A percentile compares a stretch with the other conserved stretches of the same genome.
phyloP scores from a whole-genome alignment of 2,113 vertebrate species.

The Dolichotis patagonum region DNA sequence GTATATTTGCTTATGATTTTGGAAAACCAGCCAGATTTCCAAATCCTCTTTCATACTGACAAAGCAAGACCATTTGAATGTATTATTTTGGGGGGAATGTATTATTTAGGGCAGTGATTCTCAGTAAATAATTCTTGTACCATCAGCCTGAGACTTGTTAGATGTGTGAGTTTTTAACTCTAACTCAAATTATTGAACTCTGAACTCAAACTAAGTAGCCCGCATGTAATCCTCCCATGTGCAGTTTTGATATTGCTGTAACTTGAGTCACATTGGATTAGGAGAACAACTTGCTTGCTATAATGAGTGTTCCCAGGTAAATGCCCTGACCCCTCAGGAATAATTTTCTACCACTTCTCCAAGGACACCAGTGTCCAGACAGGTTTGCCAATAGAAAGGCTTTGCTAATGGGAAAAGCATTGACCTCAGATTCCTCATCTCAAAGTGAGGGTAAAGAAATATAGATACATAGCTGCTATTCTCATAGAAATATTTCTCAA shows the following conservation, averaged over 20 bases:
- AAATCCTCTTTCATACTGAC: neutral
- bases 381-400: neutral
- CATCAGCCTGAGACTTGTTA: neutral
- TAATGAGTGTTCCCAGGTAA: neutral
- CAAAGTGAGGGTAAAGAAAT: neutral
- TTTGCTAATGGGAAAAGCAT: neutral
- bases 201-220: neutral
- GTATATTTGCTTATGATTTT: constrained; percentile 8
- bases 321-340: neutral
- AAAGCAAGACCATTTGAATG: neutral
- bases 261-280: neutral
- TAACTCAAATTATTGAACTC: neutral
- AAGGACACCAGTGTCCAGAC: neutral
- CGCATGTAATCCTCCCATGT: neutral
- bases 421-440: neutral
- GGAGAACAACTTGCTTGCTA: neutral
- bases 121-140: neutral
- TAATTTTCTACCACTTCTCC: neutral
- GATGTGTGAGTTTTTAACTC: neutral
- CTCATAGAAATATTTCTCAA: neutral
- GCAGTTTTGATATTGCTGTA: neutral
- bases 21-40: neutral
- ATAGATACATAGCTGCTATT: neutral
- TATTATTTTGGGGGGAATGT: neutral
- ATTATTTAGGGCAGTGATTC: neutral